Base-by-base conservation (phyloP, 1,140 invertebrate genomes). In the Drosophila sturtevanti region DNA sequence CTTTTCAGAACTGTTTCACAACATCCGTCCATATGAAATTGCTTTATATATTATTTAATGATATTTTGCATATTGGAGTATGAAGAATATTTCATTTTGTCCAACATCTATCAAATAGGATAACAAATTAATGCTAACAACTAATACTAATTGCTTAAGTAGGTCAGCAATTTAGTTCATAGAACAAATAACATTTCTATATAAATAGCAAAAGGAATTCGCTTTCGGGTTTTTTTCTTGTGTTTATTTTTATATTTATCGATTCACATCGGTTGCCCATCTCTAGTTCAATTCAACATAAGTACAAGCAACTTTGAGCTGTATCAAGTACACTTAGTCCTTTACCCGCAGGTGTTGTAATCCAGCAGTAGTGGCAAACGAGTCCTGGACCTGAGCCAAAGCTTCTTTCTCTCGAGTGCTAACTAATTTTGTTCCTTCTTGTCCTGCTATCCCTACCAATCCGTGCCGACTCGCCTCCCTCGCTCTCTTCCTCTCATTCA, bases 301-400 rank as follows among this genome's bases (percentile, higher is more conserved):
- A 37, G 44, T 37, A 62, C 34, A 44, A 41, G 16, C 44, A 51
- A 38, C 52, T 44, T 35, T n/a, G 38, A 56, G n/a, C 52, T 44
- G 60, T 59, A 35, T 48, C 63, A 44, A 63, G 18, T 37, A 37
- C 48, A 62, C 18, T 38, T 27, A 31, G 24, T 37, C 24, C 62
- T 66, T 77, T 78, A 38, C 84, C 84, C 84, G 79, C 85, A 89
- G 84, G 84, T 89, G 84, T 80, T 84, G 84, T 89, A 89, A 89
- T 79, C 85, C 81, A 71, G 44, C 84, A 21, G 41, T 11, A 44
- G 41, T 41, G 1, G 38, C 4, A 77, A 62, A 68, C 74, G 73
- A 77, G 60, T 77, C 54, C 81, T 87, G 84, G 84, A 79, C 65
- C 54, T 31, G 61, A 78, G 82, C 84, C 82, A 87, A 89, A 73